Percentiles rank a stretch among this genome's conserved stretches.
Conservation (phyloP, 2,888 invertebrate genomes). For the Panopea generosa region DNA sequence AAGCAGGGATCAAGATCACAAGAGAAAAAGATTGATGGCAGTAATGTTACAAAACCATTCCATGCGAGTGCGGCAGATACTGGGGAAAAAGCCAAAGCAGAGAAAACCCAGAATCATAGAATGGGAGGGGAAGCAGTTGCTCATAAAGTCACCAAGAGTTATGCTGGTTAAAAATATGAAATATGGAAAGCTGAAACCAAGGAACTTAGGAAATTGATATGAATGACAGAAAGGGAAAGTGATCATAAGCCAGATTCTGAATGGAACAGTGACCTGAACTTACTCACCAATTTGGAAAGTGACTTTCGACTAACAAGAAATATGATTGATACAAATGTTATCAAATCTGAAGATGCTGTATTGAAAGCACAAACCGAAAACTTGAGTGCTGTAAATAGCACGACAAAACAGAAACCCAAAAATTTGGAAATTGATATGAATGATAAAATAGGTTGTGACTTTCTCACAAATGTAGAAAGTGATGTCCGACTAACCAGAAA, state of each 20-base stretch:
- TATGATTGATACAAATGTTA: constrained; percentile 28
- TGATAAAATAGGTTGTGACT: constrained; percentile 5
- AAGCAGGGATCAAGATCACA: neutral
- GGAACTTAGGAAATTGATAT: constrained; percentile 28
- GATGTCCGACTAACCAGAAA: constrained; percentile 52
- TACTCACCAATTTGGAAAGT: constrained; percentile 39
- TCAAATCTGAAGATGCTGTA: too few relatives aligned
- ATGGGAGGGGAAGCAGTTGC: constrained; percentile 49
- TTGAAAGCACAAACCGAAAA: too few relatives aligned
- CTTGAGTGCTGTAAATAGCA: neutral
- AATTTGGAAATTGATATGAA: constrained; percentile 21
- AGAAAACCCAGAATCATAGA: constrained; percentile 45
- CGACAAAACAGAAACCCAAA: neutral
- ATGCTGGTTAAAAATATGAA: constrained; percentile 21
- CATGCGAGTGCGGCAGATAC: too few relatives aligned
- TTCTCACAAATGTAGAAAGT: constrained; percentile 38
- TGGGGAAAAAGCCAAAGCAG: neutral
- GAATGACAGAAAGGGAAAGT: constrained; percentile 26
- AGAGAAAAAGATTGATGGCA: neutral
- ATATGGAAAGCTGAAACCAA: constrained; percentile 2
- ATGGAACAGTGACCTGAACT: constrained; percentile 30
- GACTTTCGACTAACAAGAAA: constrained; percentile 51
- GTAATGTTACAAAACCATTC: too few relatives aligned
- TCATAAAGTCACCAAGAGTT: constrained; percentile 49
- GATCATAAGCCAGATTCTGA: neutral